Evolutionary conservation across 2,797 vertebrate genomes (phyloP), one percentile per base, ranked within the genome.

Genomic region (Schizopygopsis pylzovi): DNA sequence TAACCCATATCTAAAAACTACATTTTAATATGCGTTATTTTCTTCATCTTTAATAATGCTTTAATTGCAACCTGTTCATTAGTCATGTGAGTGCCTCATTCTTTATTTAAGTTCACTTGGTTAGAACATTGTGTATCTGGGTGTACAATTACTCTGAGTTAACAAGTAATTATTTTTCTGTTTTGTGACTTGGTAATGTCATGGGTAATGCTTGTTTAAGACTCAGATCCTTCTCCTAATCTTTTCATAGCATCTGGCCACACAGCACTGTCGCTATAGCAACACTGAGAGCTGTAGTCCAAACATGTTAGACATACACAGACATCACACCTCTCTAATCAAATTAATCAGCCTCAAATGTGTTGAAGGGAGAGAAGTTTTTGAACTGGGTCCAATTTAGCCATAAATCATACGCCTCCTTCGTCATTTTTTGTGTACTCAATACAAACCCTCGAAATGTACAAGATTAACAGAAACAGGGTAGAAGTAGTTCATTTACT

Each of bases 201-300:
- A 68, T 81, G 65, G 65, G 65, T 79, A 68, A 59, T 87, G 59
- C 84, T 76, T 84, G 68, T 84, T 73, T 87, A 73, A 63, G n/a
- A 68, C 86, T 83, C 81, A 63, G 80, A 82, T 79, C 65, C 67
- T 71, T 83, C 59, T 80, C 39, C 33, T 83, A 70, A 84, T 84
- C 61, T 84, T 81, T 87, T 87, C 77, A 87, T 81, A 84, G 77
- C 86, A 84, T 84, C 86, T 81, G 82, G 49, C 45, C 82, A 83
- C 82, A 65, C 39, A 13, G 68, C 56, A 20, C 79, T 67, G 83
- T 87, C 77, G 59, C 86, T 84, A 84, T 87, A 81, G 86, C 86
- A 87, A 87, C 86, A 59, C 81, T 76, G 49, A 56, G 78, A 67
- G 75, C 65, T 83, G 70, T 87, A 59, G 83, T 84, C 83, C 83